phyloP scores from a whole-genome alignment of 2,888 invertebrate genomes.

The Cheilosia impressa region DNA sequence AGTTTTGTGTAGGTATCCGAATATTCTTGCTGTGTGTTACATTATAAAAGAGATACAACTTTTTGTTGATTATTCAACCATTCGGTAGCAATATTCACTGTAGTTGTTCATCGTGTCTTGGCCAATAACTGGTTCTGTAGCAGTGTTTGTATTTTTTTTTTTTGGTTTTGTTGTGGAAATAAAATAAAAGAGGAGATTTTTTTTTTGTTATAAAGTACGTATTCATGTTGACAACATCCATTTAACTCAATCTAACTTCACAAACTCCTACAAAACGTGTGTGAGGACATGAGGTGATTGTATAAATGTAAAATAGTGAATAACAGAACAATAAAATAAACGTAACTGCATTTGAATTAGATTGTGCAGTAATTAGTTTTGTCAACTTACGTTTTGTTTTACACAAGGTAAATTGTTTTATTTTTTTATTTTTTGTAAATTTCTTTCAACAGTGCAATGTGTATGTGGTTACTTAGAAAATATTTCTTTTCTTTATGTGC shows the following conservation, averaged over 20 bases:
- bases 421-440: slow-evolving; percentile 24
- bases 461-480: slow-evolving; percentile 50
- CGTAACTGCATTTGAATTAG: slow-evolving; percentile 66
- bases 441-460: slow-evolving; percentile 56
- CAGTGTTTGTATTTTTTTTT: slow-evolving; percentile 33
- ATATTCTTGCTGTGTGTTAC: neutral
- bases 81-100: slow-evolving; percentile 65
- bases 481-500: slow-evolving; percentile 56
- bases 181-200: slow-evolving; percentile 49
- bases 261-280: slow-evolving; percentile 67
- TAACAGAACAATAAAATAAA: slow-evolving; percentile 16
- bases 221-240: slow-evolving; percentile 67
- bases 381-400: slow-evolving; percentile 60
- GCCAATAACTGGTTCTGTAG: slow-evolving; percentile 67
- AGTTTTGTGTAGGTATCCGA: slow-evolving; percentile 35
- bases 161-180: slow-evolving; percentile 32
- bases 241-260: slow-evolving; percentile 54
- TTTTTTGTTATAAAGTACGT: slow-evolving; percentile 15
- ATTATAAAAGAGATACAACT: neutral
- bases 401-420: slow-evolving; percentile 1
- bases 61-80: slow-evolving; percentile 47
- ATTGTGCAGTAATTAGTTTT: slow-evolving; percentile 55
- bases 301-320: slow-evolving; percentile 35
- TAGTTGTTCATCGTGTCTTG: slow-evolving; percentile 63
- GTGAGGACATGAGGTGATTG: slow-evolving; percentile 52